Evolutionary conservation across 2,113 vertebrate species (phyloP), one percentile per base, ranked within the genome.

Genomic region (Zosterops borbonicus): DNA sequence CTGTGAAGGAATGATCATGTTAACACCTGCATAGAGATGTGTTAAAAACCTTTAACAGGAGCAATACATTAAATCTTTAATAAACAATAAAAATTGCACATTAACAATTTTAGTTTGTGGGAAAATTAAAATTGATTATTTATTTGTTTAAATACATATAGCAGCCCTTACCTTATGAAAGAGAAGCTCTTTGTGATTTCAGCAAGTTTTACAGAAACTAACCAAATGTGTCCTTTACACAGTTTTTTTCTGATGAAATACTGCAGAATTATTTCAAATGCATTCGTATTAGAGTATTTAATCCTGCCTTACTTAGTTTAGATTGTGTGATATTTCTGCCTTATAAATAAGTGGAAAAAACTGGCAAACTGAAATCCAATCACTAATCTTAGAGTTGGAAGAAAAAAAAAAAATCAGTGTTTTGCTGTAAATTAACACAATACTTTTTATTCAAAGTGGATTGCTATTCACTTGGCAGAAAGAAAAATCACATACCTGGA

Each of bases 361-460:
- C 22, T 84, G 52, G 17, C 49, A 95, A 96, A 87, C n/a, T 39
- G 64, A 31, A 47, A 20, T 96, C 35, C 55, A 58, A 69, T 87
- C 15, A 56, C 55, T 95, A 76, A 87, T 87, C 81, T 89, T 81
- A 31, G 82, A 86, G 39, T 70, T 90, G 69, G 88, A 95, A 90
- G 75, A 12, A 39, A 39, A 39, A 39, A 39, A 96, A 96, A 56
- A 91, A 96, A 92, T 73, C 68, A 94, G 67, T 80, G 60, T 77
- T 70, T 83, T 87, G 22, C 16, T 85, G 31, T 91, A 92, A 94
- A 96, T 96, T 87, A 94, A 77, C 75, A 88, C 31, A 78, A 17
- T 9, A 59, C 16, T 86, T 94, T 96, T 94, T 88, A 94, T 87
- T 95, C 84, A 69, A 96, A 94, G 44, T 78, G 64, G 52, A 92